Evolutionary conservation across 1,140 invertebrate species (phyloP).

Genomic region (Drosophila pruinosa): DNA sequence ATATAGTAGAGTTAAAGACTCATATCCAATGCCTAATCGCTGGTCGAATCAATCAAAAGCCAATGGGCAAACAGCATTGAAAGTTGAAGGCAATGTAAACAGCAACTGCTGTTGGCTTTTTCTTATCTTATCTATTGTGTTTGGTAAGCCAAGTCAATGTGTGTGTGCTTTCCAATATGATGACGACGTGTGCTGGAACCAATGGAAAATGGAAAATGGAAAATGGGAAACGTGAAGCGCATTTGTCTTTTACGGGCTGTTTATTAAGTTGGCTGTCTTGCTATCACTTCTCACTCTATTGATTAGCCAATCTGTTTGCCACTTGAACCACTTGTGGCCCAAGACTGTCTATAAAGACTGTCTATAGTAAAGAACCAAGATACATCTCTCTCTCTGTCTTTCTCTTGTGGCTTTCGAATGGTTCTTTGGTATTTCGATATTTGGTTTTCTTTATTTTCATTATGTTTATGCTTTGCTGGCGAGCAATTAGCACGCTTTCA

Average conservation of each 20-base stretch:
- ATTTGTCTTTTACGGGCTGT: conserved; percentile 17
- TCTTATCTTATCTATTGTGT: conserved; percentile 44
- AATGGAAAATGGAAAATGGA: background rate
- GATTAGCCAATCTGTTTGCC: conserved; percentile 21
- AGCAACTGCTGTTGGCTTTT: conserved; percentile 16
- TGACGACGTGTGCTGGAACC: conserved; percentile 20
- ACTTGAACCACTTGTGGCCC: background rate
- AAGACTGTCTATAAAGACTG: conserved; percentile 22
- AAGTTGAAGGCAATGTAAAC: conserved; percentile 38
- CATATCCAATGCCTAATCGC: conserved; percentile 21
- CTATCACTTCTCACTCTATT: background rate
- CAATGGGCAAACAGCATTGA: conserved; percentile 45
- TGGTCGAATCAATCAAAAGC: conserved; percentile 44
- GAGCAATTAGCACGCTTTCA: conserved; percentile 75
- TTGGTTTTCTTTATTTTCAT: conserved; percentile 40
- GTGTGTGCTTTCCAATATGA: conserved; percentile 16
- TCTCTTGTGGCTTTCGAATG: background rate
- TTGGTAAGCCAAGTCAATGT: conserved; percentile 14
- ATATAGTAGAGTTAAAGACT: no score
- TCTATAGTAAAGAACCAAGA: background rate
- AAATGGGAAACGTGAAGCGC: conserved; percentile 11
- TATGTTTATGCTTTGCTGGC: conserved; percentile 65
- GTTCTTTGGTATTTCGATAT: conserved; percentile 1
- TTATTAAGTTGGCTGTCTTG: conserved; percentile 12
- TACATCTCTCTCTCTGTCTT: background rate